phyloP scores from a whole-genome alignment of 2,888 invertebrate genomes.

The Chloromyia formosa region DNA sequence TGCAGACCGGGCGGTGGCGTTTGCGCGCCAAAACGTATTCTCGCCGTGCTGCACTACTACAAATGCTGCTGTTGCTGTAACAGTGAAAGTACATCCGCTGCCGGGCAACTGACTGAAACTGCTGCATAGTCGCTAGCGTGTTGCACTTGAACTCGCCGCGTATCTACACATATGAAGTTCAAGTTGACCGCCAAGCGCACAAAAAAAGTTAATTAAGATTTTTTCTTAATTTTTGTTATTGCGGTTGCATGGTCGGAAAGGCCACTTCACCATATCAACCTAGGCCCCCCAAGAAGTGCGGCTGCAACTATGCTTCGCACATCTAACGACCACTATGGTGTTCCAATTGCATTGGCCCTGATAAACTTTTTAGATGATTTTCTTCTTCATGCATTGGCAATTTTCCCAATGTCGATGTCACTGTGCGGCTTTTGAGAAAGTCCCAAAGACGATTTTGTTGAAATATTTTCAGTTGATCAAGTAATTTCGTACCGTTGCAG shows the following conservation, averaged over 20 bases:
- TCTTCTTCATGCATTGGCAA: constrained; percentile 31
- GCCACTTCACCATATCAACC: constrained; percentile 4
- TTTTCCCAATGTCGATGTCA: constrained; percentile 26
- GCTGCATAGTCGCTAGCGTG: not conserved
- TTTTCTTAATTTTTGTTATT: constrained; percentile 12
- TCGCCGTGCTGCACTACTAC: not conserved
- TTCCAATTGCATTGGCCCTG: constrained; percentile 41
- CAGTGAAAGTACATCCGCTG: constrained; percentile 53
- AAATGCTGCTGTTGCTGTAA: constrained; percentile 31
- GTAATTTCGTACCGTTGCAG: not conserved
- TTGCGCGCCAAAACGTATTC: constrained; percentile 46
- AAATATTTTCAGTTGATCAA: constrained; percentile 13
- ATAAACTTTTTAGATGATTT: constrained; percentile 23
- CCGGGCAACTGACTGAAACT: not conserved
- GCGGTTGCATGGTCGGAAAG: constrained; percentile 6
- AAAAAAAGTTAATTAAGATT: constrained; percentile 25
- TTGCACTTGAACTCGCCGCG: constrained; percentile 42
- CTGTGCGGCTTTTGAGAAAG: constrained; percentile 26
- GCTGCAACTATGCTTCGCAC: not conserved
- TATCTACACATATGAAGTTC: constrained; percentile 36
- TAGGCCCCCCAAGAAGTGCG: too few relatives aligned
- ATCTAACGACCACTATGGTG: constrained; percentile 11
- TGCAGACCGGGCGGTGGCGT: not conserved
- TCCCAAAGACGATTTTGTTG: constrained; percentile 14
- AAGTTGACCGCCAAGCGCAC: constrained; percentile 33